Evolutionary conservation across 2,888 invertebrate genomes (phyloP).

Genomic region (Drosophila pullipes): DNA sequence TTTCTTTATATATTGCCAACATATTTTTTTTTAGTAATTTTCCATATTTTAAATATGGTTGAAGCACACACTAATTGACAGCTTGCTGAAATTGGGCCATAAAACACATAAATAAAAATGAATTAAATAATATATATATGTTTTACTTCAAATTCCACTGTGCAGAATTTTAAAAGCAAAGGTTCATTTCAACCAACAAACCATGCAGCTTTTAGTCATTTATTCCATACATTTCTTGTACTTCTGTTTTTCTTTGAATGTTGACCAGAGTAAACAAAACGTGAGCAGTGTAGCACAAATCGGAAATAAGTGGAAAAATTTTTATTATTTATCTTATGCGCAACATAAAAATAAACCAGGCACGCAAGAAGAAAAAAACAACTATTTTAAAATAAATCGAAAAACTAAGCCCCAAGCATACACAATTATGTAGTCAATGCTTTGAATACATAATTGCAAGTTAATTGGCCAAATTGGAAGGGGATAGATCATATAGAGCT

Average conservation of each 20-base stretch:
- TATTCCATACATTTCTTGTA: slow-evolving; percentile 22
- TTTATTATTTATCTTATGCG: slow-evolving; percentile 49
- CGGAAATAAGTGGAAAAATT: slow-evolving; percentile 54
- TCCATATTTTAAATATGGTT: not conserved
- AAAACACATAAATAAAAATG: not conserved
- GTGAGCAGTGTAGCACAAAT: slow-evolving; percentile 27
- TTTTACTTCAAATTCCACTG: slow-evolving; percentile 3
- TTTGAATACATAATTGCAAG: slow-evolving; percentile 44
- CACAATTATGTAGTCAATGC: slow-evolving; percentile 15
- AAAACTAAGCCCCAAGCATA: slow-evolving; percentile 25
- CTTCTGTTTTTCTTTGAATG: slow-evolving; percentile 26
- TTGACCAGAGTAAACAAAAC: slow-evolving; percentile 45
- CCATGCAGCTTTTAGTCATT: slow-evolving; percentile 33
- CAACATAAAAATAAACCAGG: slow-evolving; percentile 59
- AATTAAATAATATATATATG: not conserved
- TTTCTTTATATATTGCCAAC: not conserved
- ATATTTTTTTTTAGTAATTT: slow-evolving; percentile 3
- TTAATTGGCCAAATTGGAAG: slow-evolving; percentile 38
- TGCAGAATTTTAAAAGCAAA: slow-evolving; percentile 17
- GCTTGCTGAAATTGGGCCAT: not conserved
- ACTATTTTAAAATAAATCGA: slow-evolving; percentile 42
- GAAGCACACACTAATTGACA: not conserved
- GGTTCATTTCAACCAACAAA: slow-evolving; percentile 27
- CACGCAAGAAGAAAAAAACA: slow-evolving; percentile 5
- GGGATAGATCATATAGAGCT: slow-evolving; percentile 28